Percentiles rank a stretch among this genome's conserved stretches.
Evolutionary conservation across 2,888 invertebrate genomes (phyloP).

Genomic region (Protophormia terraenovae): DNA sequence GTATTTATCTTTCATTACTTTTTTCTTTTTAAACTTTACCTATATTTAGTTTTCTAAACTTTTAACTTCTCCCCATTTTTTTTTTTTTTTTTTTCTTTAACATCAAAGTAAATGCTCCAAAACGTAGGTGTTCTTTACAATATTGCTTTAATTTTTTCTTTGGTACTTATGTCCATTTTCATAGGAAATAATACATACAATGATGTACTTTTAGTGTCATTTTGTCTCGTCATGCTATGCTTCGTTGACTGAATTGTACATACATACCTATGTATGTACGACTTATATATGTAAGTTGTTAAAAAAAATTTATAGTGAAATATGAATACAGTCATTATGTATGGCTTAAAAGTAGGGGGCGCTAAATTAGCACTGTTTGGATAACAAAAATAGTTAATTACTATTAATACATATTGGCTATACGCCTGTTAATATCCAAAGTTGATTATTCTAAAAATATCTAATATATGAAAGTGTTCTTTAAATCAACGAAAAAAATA

Average conservation of each 20-base stretch:
- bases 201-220: slow-evolving; percentile 49
- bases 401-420: not conserved
- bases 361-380: not conserved
- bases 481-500: too few relatives aligned
- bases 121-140: slow-evolving; percentile 28
- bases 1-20: not conserved
- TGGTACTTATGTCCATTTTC: slow-evolving; percentile 12
- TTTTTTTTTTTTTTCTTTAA: not conserved
- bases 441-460: too few relatives aligned
- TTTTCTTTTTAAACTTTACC: not conserved
- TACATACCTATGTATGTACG: too few relatives aligned
- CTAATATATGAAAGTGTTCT: too few relatives aligned
- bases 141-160: not conserved
- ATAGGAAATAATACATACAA: slow-evolving; percentile 15
- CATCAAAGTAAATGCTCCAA: slow-evolving; percentile 22
- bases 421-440: not conserved
- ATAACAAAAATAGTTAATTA: not conserved
- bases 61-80: not conserved
- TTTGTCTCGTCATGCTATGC: slow-evolving; percentile 59
- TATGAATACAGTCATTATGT: not conserved
- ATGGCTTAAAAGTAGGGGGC: not conserved
- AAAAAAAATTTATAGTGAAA: slow-evolving; percentile 15
- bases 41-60: not conserved
- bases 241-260: slow-evolving; percentile 31
- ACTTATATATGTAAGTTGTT: too few relatives aligned